These are phyloP conservation scores for Sebastes iracundus DNA, from an alignment of 2,797 vertebrate genomes.

Conservation along the genomic window DNA sequence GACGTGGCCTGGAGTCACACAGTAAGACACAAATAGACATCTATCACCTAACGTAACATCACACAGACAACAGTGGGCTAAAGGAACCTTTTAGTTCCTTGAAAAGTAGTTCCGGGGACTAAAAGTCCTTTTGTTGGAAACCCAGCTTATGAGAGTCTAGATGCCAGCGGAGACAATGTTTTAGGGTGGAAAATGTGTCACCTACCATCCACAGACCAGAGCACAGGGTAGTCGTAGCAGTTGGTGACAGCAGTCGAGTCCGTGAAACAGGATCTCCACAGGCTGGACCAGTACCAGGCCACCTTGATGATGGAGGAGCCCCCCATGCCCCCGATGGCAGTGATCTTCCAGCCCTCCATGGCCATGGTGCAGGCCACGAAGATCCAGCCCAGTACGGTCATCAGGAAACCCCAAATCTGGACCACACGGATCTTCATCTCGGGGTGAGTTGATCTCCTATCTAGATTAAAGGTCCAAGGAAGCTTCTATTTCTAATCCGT, in stretches of 20 bases:
- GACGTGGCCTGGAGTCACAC: slow-evolving; percentile 70
- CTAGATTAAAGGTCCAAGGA: background rate
- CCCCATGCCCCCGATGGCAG: slow-evolving; percentile 87
- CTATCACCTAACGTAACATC: no score
- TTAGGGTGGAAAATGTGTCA: background rate
- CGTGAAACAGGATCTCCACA: slow-evolving; percentile 94
- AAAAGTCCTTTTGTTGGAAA: no score
- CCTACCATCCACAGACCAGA: slow-evolving; percentile 92
- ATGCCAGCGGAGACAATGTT: background rate
- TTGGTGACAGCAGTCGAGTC: slow-evolving; percentile 91
- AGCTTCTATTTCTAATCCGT: background rate
- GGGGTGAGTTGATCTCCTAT: background rate
- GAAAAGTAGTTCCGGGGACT: no score
- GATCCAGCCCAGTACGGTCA: slow-evolving; percentile 91
- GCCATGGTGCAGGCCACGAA: slow-evolving; percentile 93
- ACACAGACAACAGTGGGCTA: no score
- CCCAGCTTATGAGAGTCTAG: background rate
- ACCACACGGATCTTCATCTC: slow-evolving; percentile 87
- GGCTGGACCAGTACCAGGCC: slow-evolving; percentile 94
- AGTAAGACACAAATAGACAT: background rate
- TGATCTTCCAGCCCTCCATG: slow-evolving; percentile 96
- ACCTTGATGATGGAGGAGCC: slow-evolving; percentile 89
- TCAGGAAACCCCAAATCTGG: slow-evolving; percentile 92
- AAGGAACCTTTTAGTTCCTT: no score
- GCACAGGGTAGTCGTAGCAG: slow-evolving; percentile 93